phyloP scores from a whole-genome alignment of 2,797 vertebrate genomes.

The Scomberomorus guttatus region DNA sequence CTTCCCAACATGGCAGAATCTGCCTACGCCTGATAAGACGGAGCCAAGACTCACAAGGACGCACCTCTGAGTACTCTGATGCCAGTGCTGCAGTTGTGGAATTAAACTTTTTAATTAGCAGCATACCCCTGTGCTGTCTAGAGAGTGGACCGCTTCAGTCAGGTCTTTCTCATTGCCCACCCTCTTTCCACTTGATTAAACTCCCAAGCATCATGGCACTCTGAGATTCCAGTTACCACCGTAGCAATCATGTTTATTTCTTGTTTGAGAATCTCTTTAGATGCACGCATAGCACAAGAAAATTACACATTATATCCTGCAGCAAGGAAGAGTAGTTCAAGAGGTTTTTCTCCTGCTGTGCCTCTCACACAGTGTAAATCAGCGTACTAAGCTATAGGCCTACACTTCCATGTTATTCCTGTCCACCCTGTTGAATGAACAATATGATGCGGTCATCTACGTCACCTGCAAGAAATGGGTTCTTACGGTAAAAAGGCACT shows the following conservation, averaged over 20 bases:
- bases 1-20: conserved; percentile 79
- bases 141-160: conserved; percentile 74
- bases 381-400: not conserved
- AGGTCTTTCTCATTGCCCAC: conserved; percentile 68
- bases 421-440: conserved; percentile 4
- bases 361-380: conserved; percentile 3
- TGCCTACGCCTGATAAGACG: conserved; percentile 85
- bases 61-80: conserved; percentile 81
- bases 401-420: not conserved
- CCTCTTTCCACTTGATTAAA: conserved; percentile 80
- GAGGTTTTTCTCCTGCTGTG: not conserved
- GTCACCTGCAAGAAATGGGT: conserved; percentile 4
- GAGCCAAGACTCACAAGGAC: conserved; percentile 82
- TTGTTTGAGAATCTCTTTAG: conserved; percentile 66
- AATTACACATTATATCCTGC: conserved; percentile 41
- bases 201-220: conserved; percentile 65
- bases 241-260: conserved; percentile 72
- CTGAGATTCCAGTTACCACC: conserved; percentile 64
- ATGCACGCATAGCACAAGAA: conserved; percentile 37
- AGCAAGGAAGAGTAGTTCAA: not conserved
- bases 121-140: conserved; percentile 71
- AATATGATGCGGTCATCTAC: conserved; percentile 21
- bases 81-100: conserved; percentile 81
- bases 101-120: conserved; percentile 90
- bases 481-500: conserved; percentile 8